Conservation (phyloP, 2,113 vertebrate species). For the Echinops telfairi region DNA sequence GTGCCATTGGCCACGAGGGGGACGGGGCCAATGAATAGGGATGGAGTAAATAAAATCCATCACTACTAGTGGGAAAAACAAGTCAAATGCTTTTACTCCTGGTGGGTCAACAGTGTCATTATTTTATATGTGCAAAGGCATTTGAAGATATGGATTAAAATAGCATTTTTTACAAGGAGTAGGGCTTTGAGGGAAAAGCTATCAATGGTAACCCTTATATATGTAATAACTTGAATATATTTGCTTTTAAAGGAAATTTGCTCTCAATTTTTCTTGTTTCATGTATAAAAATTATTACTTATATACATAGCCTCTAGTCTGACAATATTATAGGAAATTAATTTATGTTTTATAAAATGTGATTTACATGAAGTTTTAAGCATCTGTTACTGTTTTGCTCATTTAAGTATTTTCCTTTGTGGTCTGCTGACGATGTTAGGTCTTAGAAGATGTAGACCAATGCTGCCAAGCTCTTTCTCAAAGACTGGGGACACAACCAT, state of each 20-base stretch:
- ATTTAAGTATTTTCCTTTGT: slow-evolving; percentile 67
- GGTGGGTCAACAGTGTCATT: background rate
- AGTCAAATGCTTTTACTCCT: slow-evolving; percentile 33
- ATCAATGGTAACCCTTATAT: slow-evolving; percentile 25
- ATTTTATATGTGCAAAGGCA: background rate
- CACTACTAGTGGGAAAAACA: background rate
- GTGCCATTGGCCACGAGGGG: slow-evolving; percentile 6
- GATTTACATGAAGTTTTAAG: slow-evolving; percentile 34
- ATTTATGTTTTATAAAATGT: slow-evolving; percentile 45
- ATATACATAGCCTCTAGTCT: background rate
- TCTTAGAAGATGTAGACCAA: slow-evolving; percentile 97
- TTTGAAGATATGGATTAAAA: slow-evolving; percentile 48
- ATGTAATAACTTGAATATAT: slow-evolving; percentile 17
- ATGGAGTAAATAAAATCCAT: slow-evolving; percentile 37
- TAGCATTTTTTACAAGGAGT: slow-evolving; percentile 23
- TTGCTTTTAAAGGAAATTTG: slow-evolving; percentile 50
- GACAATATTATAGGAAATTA: slow-evolving; percentile 19
- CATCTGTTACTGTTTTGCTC: slow-evolving; percentile 62
- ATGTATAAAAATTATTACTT: slow-evolving; percentile 44
- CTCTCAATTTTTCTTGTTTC: slow-evolving; percentile 34
- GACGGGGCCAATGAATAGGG: slow-evolving; percentile 29
- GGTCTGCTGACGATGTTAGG: slow-evolving; percentile 86
- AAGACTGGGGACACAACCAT: slow-evolving; percentile 94
- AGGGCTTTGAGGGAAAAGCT: slow-evolving; percentile 27
- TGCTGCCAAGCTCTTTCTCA: slow-evolving; percentile 97